Conservation (phyloP, 2,797 vertebrate species). For the Knipowitschia caucasica region DNA sequence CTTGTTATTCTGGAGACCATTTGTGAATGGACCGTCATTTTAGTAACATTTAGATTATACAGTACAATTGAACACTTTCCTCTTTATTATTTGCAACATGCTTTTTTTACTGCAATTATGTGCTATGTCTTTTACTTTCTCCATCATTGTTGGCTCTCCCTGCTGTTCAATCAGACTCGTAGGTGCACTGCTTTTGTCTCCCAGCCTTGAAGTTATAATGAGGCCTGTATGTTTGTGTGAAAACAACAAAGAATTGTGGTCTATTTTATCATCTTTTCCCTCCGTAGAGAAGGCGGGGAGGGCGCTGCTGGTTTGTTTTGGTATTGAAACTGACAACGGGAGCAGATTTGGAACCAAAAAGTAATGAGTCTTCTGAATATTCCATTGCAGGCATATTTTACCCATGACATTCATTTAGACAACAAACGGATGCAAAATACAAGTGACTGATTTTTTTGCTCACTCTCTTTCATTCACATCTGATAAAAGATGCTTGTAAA, state of each 20-base stretch:
- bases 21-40: too few species aligned
- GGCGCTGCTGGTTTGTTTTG: conserved; percentile 53
- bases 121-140: conserved; percentile 52
- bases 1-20: too few species aligned
- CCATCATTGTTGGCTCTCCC: conserved; percentile 30
- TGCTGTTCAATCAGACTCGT: conserved; percentile 62
- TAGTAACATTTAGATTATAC: conserved; percentile 50
- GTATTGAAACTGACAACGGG: conserved; percentile 71
- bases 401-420: conserved; percentile 66
- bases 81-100: conserved; percentile 53
- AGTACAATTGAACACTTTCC: conserved; percentile 36
- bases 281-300: conserved; percentile 47
- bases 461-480: conserved; percentile 38
- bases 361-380: conserved; percentile 69
- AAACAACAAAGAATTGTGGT: conserved; percentile 65
- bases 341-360: conserved; percentile 63
- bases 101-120: conserved; percentile 63
- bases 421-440: conserved; percentile 58
- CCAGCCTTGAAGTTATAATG: conserved; percentile 79
- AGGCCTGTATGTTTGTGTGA: conserved; percentile 70
- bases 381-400: conserved; percentile 65
- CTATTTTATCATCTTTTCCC: conserved; percentile 69
- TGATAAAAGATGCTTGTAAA: conserved; percentile 47
- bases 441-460: conserved; percentile 22
- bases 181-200: conserved; percentile 64